A percentile compares a stretch with the other conserved stretches of the same genome.
These are phyloP conservation scores for Nicator chloris DNA, from an alignment of 2,113 vertebrate genomes.

Conservation along the genomic window DNA sequence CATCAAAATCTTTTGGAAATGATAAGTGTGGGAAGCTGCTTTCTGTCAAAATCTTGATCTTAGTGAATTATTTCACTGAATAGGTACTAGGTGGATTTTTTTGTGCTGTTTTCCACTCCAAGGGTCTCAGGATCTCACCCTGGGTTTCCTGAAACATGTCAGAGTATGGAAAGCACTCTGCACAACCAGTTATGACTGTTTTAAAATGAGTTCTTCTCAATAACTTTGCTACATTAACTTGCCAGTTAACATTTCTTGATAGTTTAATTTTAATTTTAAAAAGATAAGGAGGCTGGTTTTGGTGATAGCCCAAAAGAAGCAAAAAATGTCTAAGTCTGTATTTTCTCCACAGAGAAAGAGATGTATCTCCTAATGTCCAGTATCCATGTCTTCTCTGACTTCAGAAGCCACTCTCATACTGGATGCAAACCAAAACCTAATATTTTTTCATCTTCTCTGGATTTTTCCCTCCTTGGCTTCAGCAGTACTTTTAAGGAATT, in stretches of 20 bases:
- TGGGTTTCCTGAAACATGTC: neutral
- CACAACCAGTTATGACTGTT: neutral
- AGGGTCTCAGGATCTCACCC: neutral
- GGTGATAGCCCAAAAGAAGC: neutral
- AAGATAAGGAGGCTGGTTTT: neutral
- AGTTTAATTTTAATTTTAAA: neutral
- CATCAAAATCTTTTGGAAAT: neutral
- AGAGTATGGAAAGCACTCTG: neutral
- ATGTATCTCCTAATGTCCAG: neutral
- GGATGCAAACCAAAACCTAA: neutral
- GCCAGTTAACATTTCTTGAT: neutral
- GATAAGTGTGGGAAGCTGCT: neutral
- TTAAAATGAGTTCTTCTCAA: neutral
- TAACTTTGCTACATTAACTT: neutral
- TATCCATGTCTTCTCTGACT: neutral
- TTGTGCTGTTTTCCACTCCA: neutral
- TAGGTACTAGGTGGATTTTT: neutral
- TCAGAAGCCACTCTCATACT: neutral
- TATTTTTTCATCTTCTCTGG: neutral
- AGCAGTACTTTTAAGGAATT: neutral
- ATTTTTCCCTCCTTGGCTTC: neutral
- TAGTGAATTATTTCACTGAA: neutral
- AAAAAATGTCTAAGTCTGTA: neutral
- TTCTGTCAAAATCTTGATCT: neutral
- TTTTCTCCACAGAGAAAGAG: neutral